phyloP scores from a whole-genome alignment of 2,797 vertebrate species.

The Takifugu ocellatus region DNA sequence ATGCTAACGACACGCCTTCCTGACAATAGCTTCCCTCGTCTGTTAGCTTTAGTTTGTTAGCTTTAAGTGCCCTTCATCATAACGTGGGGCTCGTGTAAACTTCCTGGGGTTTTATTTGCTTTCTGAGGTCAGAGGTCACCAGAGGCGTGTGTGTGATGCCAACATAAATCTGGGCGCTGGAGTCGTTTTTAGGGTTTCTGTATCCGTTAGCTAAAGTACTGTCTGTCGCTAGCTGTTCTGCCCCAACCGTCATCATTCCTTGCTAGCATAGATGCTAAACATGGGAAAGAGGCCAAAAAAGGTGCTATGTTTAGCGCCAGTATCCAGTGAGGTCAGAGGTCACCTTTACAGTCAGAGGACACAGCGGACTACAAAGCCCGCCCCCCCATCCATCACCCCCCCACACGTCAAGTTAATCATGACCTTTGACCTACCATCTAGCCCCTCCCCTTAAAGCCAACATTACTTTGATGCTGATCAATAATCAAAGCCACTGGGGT shows the following conservation, averaged over 20 bases:
- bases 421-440: slow-evolving; percentile 43
- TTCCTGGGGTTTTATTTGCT: slow-evolving; percentile 73
- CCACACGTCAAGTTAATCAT: too few species aligned
- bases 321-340: too few species aligned
- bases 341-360: too few species aligned
- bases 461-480: slow-evolving; percentile 50
- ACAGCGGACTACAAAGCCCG: not conserved
- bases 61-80: slow-evolving; percentile 39
- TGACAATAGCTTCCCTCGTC: too few species aligned
- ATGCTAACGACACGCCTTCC: too few species aligned
- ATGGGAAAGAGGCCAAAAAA: too few species aligned
- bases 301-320: too few species aligned
- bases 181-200: too few species aligned
- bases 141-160: slow-evolving; percentile 59
- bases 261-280: too few species aligned
- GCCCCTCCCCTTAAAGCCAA: slow-evolving; percentile 12
- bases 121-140: slow-evolving; percentile 65
- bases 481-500: slow-evolving; percentile 40
- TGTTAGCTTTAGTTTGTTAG: not conserved
- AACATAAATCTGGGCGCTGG: slow-evolving; percentile 54
- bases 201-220: too few species aligned
- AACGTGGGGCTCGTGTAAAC: slow-evolving; percentile 67
- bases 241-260: too few species aligned
- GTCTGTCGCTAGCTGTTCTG: too few species aligned
- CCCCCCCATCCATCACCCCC: not conserved